Base-by-base conservation (phyloP, 2,888 invertebrate species). In the Lasioglossum villosulum region DNA sequence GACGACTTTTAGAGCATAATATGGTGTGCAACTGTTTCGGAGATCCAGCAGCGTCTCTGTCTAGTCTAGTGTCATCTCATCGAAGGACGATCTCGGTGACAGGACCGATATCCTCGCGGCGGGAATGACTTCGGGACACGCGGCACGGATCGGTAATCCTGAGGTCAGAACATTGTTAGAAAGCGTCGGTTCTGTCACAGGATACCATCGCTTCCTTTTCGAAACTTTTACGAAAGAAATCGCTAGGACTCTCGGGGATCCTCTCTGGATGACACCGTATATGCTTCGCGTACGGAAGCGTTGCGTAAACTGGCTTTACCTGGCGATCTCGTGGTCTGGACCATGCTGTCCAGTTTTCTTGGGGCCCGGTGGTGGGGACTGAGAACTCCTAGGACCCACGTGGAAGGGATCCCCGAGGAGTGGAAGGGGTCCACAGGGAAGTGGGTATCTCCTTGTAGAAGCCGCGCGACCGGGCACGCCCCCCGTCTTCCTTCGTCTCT, bases 271-370 rank as follows among this genome's bases (percentile, higher is more conserved):
- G 79, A 37, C 34, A 70, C 84, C 84, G 90, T 90, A 86, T 89
- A 84, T 93, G 91, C 90, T 91, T 91, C 92, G 88, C 92, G 92
- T 90, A 92, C 90, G 92, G 91, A 91, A 92, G 94, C 93, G 92
- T 93, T 93, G 93, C 92, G 93, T 93, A 92, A 93, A 94, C 94
- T 94, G 94, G 92, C 93, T 92, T 92, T 90, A 93, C 92, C 92
- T 93, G 91, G 83, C 90, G 90, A 94, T 94, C 94, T 94, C 93
- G 93, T 94, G 93, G 93, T 88, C 94, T 94, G 94, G 94, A 94
- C 94, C 94, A 94, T 89, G 94, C 94, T 93, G 94, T 91, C 90
- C 91, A 91, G 92, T 93, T 93, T 93, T 94, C 94, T 93, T 93
- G 72, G 89, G 92, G 88, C 79, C 83, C 74, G 68, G 73, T 88